phyloP scores from a whole-genome alignment of 2,888 invertebrate genomes.

The Ephialtes manifestator region DNA sequence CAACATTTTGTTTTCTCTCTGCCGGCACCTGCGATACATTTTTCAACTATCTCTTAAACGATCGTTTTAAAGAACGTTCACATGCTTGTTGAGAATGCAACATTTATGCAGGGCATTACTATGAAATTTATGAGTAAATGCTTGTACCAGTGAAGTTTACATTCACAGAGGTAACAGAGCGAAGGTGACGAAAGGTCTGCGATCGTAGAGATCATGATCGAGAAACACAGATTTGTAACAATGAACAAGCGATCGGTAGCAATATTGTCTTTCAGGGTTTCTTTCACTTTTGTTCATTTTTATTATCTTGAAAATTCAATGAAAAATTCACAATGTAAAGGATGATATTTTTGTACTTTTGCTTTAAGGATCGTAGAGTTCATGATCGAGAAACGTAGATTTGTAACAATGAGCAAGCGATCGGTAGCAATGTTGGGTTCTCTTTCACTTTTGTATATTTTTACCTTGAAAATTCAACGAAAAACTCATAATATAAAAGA shows the following conservation, averaged over 20 bases:
- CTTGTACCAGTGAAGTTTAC: background rate
- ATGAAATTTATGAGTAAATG: constrained; percentile 50
- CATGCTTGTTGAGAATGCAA: constrained; percentile 40
- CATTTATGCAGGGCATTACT: background rate
- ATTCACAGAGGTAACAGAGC: constrained; percentile 28
- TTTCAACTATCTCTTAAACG: constrained; percentile 25
- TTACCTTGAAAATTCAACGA: too few species aligned
- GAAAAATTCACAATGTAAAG: too few species aligned
- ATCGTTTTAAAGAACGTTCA: constrained; percentile 12
- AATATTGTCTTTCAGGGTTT: constrained; percentile 41
- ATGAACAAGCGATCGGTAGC: constrained; percentile 17
- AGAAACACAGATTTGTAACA: constrained; percentile 55
- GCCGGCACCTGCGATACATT: background rate
- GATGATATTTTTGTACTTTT: too few species aligned
- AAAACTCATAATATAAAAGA: too few species aligned
- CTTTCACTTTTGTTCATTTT: constrained; percentile 38
- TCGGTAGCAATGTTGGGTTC: too few species aligned
- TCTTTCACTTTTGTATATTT: too few species aligned
- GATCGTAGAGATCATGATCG: constrained; percentile 64
- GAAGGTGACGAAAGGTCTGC: constrained; percentile 62
- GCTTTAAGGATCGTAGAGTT: too few species aligned
- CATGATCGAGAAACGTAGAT: too few species aligned
- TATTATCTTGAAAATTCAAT: too few species aligned
- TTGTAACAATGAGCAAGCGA: too few species aligned
- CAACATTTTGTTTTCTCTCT: constrained; percentile 22